Evolutionary conservation across 2,113 vertebrate genomes (phyloP).

Genomic region (Ariopsis seemanni): DNA sequence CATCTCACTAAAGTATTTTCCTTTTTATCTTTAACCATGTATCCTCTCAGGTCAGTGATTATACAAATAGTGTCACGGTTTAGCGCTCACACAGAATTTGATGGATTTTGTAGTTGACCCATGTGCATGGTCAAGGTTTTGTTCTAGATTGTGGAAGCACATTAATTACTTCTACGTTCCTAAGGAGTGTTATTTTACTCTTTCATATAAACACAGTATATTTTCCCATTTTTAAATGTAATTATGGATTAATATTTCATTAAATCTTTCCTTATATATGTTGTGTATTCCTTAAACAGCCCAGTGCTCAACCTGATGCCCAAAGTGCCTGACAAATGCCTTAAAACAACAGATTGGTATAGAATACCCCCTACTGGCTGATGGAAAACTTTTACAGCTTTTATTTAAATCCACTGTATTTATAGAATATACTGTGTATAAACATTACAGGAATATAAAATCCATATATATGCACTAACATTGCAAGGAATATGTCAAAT

Average conservation of each 20-base stretch:
- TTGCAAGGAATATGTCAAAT: neutral
- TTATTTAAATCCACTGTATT: neutral
- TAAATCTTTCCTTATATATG: neutral
- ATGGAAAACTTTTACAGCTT: neutral
- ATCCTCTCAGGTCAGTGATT: conserved; percentile 9
- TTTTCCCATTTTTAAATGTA: neutral
- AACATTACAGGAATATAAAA: too few species aligned
- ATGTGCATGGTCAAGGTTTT: too few species aligned
- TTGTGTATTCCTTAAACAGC: neutral
- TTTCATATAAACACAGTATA: neutral
- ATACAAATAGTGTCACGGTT: neutral
- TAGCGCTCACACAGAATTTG: neutral
- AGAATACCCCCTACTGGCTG: conserved; percentile 39
- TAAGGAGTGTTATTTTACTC: neutral
- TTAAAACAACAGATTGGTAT: neutral
- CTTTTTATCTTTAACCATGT: neutral
- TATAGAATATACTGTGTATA: neutral
- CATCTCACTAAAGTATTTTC: neutral
- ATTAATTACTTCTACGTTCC: neutral
- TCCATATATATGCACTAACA: neutral
- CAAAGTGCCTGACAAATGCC: neutral
- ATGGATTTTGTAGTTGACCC: neutral
- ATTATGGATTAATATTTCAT: neutral
- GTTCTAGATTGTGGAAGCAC: neutral
- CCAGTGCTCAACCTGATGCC: neutral